Conservation (phyloP, 2,113 vertebrate species). For the Platysteira castanea region DNA sequence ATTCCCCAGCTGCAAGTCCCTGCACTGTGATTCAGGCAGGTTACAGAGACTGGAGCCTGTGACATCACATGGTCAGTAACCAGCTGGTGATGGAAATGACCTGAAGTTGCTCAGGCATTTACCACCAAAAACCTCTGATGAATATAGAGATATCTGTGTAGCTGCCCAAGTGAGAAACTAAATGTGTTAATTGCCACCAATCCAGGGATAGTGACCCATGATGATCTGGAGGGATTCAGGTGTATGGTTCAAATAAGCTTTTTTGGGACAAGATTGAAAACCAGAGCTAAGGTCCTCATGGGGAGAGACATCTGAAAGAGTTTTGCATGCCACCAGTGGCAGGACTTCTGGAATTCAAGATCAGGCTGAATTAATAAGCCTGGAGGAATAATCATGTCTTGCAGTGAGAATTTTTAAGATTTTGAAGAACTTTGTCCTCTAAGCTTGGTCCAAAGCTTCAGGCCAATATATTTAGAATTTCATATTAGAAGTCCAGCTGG, state of each 20-base stretch:
- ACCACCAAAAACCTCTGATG: background rate
- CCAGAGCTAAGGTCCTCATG: background rate
- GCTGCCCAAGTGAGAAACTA: background rate
- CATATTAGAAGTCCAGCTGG: background rate
- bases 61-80: accelerated
- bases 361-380: background rate
- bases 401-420: background rate
- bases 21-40: background rate
- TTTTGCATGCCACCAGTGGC: background rate
- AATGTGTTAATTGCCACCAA: background rate
- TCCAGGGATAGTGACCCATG: background rate
- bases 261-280: background rate
- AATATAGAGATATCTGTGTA: background rate
- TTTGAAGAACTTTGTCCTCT: background rate
- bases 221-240: background rate
- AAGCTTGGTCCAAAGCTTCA: background rate
- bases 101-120: background rate
- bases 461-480: background rate
- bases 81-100: background rate
- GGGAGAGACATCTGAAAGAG: background rate
- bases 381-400: background rate
- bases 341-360: background rate
- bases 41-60: background rate
- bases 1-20: background rate
- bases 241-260: background rate